Conservation (phyloP, 2,113 vertebrate species). For the Leptocoma aspasia region DNA sequence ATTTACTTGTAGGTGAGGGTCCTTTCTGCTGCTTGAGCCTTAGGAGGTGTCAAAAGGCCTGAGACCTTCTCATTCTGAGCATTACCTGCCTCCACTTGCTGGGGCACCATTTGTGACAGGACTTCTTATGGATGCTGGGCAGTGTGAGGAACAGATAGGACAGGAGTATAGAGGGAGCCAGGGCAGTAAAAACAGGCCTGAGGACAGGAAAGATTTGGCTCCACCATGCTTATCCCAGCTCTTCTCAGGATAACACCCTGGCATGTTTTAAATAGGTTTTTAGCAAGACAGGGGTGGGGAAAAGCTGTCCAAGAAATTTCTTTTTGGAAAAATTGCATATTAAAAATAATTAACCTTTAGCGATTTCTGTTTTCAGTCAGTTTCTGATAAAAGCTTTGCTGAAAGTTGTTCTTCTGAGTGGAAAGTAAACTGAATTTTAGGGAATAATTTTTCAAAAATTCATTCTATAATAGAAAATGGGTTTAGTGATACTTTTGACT, state of each 20-base stretch:
- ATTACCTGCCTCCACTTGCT: accelerated
- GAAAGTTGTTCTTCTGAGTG: neutral
- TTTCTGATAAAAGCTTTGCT: neutral
- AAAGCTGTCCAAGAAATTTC: neutral
- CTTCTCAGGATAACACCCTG: neutral
- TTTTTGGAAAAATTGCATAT: neutral
- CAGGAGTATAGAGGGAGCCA: neutral
- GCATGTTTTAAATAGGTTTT: neutral
- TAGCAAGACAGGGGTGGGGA: neutral
- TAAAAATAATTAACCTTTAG: neutral
- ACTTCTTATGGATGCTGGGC: neutral
- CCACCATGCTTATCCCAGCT: neutral
- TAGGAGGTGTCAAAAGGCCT: neutral
- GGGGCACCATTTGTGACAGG: neutral
- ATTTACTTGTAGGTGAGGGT: neutral
- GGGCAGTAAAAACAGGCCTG: neutral
- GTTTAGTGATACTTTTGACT: neutral
- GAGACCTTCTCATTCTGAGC: accelerated
- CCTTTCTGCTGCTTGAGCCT: neutral
- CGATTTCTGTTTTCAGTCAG: neutral
- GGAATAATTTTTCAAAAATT: neutral
- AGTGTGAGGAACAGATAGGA: neutral
- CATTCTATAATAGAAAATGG: neutral
- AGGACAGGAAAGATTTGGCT: neutral
- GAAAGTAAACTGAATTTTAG: neutral